phyloP scores from a whole-genome alignment of 1,140 invertebrate species.

The Hetaerina americana region DNA sequence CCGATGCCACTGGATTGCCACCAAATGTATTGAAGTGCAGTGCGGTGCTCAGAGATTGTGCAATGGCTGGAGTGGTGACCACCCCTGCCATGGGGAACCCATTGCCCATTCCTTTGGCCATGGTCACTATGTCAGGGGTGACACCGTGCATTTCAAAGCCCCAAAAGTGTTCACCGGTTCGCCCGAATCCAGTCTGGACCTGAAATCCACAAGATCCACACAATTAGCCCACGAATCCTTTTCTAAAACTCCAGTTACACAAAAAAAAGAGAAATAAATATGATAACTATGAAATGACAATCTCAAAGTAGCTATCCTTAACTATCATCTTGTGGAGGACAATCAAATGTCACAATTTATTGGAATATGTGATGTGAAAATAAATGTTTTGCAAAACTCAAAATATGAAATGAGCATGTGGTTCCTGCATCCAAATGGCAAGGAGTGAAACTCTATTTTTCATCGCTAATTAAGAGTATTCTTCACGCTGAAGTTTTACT shows the following conservation, averaged over 20 bases:
- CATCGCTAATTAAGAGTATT: too few species aligned
- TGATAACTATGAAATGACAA: neutral
- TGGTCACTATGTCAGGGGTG: slow-evolving; percentile 81
- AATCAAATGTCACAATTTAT: too few species aligned
- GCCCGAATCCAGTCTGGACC: slow-evolving; percentile 92
- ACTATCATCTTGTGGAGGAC: too few species aligned
- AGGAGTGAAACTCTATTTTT: too few species aligned
- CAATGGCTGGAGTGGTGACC: slow-evolving; percentile 77
- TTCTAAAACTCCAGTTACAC: too few species aligned
- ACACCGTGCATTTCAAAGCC: slow-evolving; percentile 82
- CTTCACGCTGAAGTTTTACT: too few species aligned
- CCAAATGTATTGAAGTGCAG: slow-evolving; percentile 93
- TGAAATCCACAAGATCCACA: slow-evolving; percentile 24
- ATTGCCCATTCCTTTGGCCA: slow-evolving; percentile 84
- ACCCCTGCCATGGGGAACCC: slow-evolving; percentile 91
- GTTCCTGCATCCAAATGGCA: too few species aligned
- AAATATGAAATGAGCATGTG: too few species aligned
- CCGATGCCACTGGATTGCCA: slow-evolving; percentile 82
- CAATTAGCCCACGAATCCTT: too few species aligned
- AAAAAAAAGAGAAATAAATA: slow-evolving; percentile 6
- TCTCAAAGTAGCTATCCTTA: too few species aligned
- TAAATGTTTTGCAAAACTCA: too few species aligned
- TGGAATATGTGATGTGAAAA: too few species aligned
- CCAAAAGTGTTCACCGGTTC: slow-evolving; percentile 90
- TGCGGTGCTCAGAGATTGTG: slow-evolving; percentile 55